These are phyloP conservation scores for Xiphophorus maculatus DNA, from an alignment of 2,113 vertebrate genomes.

Conservation along the genomic window DNA sequence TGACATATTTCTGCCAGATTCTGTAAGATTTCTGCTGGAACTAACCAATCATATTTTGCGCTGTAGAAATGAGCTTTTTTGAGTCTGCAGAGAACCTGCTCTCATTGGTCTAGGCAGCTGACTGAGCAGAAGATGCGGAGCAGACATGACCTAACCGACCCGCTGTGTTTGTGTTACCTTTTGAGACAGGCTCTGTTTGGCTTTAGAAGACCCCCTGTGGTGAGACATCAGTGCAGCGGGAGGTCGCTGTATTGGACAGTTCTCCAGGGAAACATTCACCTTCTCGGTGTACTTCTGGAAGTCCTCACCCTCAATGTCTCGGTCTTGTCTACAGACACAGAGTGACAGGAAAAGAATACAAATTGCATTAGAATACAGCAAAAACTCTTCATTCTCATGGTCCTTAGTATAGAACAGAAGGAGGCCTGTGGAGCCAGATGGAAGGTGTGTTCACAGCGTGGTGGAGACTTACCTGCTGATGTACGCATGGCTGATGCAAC, in stretches of 20 bases:
- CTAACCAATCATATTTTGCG: too few relatives aligned
- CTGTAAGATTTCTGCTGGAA: too few relatives aligned
- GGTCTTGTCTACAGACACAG: slow-evolving; percentile 82
- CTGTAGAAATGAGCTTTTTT: too few relatives aligned
- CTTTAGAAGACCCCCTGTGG: slow-evolving; percentile 79
- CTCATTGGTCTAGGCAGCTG: too few relatives aligned
- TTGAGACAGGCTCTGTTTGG: slow-evolving; percentile 80
- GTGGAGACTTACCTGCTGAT: slow-evolving; percentile 84
- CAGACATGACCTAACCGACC: not conserved
- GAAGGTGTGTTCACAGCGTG: not conserved
- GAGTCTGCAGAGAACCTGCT: too few relatives aligned
- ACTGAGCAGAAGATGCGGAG: too few relatives aligned
- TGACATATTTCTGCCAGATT: too few relatives aligned
- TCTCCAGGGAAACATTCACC: slow-evolving; percentile 87
- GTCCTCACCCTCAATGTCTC: slow-evolving; percentile 94
- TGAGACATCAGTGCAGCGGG: slow-evolving; percentile 82
- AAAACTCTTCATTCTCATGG: slow-evolving; percentile 8
- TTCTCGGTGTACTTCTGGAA: slow-evolving; percentile 93
- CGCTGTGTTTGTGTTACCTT: slow-evolving; percentile 78
- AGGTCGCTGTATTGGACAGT: slow-evolving; percentile 87
- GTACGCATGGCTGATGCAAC: slow-evolving; percentile 95
- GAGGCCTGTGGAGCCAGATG: not conserved
- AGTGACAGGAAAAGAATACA: slow-evolving; percentile 7
- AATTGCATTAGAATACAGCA: slow-evolving; percentile 2
- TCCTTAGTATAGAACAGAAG: not conserved